phyloP scores from a whole-genome alignment of 1,140 invertebrate genomes.

The Alviniconcha marisindica region DNA sequence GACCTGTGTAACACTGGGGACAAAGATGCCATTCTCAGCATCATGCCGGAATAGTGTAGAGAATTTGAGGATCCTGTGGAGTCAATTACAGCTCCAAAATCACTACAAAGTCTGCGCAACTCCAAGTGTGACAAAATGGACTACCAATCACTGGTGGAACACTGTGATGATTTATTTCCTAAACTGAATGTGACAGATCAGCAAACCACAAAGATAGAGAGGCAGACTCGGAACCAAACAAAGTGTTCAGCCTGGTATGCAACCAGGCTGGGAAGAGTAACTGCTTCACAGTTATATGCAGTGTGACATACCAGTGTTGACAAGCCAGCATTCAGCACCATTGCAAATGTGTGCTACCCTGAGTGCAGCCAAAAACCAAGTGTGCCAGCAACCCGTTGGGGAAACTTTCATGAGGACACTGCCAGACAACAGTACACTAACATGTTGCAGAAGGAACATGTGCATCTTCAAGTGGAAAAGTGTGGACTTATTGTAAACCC shows the following conservation, averaged over 20 bases:
- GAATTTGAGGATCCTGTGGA: conserved; percentile 6
- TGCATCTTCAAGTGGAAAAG: conserved; percentile 42
- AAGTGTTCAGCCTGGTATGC: conserved; percentile 41
- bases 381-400: conserved; percentile 47
- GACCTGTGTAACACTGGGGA: conserved; percentile 11
- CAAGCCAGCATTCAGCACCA: conserved; percentile 37
- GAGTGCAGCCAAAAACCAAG: conserved; percentile 6
- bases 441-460: conserved; percentile 29
- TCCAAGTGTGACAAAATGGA: neutral
- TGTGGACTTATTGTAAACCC: conserved; percentile 50
- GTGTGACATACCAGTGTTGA: conserved; percentile 36
- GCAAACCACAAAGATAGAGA: conserved; percentile 40
- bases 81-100: conserved; percentile 10
- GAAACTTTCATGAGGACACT: conserved; percentile 45
- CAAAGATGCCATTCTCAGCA: conserved; percentile 44
- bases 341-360: conserved; percentile 51
- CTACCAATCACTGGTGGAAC: neutral
- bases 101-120: conserved; percentile 40
- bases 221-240: conserved; percentile 46
- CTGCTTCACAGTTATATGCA: conserved; percentile 47
- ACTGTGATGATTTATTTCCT: conserved; percentile 31
- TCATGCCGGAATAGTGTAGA: conserved; percentile 28
- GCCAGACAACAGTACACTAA: conserved; percentile 27
- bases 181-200: conserved; percentile 26
- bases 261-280: conserved; percentile 49